Conservation (phyloP, 1,140 invertebrate genomes). For the Sitophilus oryzae region DNA sequence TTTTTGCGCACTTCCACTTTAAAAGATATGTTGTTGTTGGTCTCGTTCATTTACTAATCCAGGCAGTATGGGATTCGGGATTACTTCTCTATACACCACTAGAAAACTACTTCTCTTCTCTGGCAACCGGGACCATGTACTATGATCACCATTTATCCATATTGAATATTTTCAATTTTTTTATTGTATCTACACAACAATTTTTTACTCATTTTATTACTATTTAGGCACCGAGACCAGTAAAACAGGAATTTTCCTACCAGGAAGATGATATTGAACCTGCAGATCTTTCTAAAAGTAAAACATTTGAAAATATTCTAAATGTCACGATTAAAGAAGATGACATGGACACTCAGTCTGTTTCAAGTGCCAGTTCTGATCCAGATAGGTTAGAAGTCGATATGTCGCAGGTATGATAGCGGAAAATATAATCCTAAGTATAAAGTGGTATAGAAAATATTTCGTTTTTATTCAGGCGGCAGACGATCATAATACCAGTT, state of each 20-base stretch:
- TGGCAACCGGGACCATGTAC: too few relatives aligned
- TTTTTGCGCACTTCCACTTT: too few relatives aligned
- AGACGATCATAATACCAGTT: constrained; percentile 41
- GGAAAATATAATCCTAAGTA: too few relatives aligned
- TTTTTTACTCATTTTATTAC: too few relatives aligned
- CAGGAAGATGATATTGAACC: constrained; percentile 28
- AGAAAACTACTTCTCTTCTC: too few relatives aligned
- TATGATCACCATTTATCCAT: too few relatives aligned
- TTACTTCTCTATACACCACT: too few relatives aligned
- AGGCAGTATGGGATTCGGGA: too few relatives aligned
- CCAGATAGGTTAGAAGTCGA: constrained; percentile 52
- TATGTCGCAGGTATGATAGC: constrained; percentile 44
- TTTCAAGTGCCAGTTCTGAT: constrained; percentile 52
- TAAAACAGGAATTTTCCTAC: constrained; percentile 11
- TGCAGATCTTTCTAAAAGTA: constrained; percentile 40
- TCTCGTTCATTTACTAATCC: too few relatives aligned
- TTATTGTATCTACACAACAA: too few relatives aligned
- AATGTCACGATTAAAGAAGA: constrained; percentile 39
- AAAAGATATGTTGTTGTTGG: too few relatives aligned
- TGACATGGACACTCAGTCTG: constrained; percentile 38
- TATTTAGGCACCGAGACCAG: background rate
- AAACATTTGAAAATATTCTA: constrained; percentile 36
- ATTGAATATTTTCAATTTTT: too few relatives aligned
- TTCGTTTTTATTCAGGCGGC: constrained; percentile 24
- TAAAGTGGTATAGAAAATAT: background rate